Percentiles rank a stretch among this genome's conserved stretches.
These are phyloP conservation scores for Phortica variegata DNA, from an alignment of 1,140 invertebrate genomes.

Conservation along the genomic window DNA sequence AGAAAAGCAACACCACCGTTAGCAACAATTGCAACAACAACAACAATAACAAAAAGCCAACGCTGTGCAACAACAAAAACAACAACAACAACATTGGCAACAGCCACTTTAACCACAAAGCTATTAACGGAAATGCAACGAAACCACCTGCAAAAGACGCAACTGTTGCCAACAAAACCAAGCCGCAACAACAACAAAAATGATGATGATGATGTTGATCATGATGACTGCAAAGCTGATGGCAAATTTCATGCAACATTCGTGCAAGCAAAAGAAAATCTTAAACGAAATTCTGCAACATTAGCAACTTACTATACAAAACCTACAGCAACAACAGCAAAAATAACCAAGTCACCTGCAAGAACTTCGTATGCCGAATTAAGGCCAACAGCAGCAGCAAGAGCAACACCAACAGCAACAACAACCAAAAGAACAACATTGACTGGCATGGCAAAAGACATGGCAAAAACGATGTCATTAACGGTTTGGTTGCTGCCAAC, in stretches of 20 bases:
- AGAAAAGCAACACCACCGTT: slow-evolving; percentile 24
- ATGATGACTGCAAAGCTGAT: not conserved
- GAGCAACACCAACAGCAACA: slow-evolving; percentile 18
- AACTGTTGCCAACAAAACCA: slow-evolving; percentile 17
- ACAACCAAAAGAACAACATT: slow-evolving; percentile 11
- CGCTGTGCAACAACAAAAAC: slow-evolving; percentile 1
- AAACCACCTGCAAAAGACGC: slow-evolving; percentile 51
- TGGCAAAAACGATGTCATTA: no score
- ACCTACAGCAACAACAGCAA: slow-evolving; percentile 20
- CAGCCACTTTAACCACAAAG: slow-evolving; percentile 19
- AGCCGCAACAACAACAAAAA: slow-evolving; percentile 10
- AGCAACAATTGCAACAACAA: slow-evolving; percentile 40
- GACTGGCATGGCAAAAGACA: slow-evolving; percentile 14
- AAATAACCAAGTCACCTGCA: slow-evolving; percentile 8
- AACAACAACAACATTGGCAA: slow-evolving; percentile 10
- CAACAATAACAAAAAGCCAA: slow-evolving; percentile 24
- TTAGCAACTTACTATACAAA: slow-evolving; percentile 2
- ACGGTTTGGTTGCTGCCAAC: slow-evolving; percentile 19
- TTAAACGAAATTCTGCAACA: not conserved
- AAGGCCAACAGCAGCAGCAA: slow-evolving; percentile 32
- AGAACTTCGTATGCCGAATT: slow-evolving; percentile 1
- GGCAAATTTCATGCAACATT: no score
- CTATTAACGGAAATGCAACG: slow-evolving; percentile 44
- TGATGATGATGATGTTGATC: not conserved
- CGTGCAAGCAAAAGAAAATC: no score